phyloP scores from a whole-genome alignment of 2,888 invertebrate genomes.

The Heliconius ethilla region DNA sequence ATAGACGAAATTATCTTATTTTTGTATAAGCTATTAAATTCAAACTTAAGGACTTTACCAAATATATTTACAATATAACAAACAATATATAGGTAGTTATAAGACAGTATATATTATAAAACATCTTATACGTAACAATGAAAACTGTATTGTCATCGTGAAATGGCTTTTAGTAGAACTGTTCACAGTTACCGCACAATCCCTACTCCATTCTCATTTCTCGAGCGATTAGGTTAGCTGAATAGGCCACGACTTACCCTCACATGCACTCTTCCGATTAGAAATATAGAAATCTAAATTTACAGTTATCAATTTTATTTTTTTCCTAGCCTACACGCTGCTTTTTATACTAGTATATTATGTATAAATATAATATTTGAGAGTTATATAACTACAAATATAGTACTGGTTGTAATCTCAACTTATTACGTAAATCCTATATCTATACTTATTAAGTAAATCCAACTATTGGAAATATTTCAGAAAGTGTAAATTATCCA shows the following conservation, averaged over 20 bases:
- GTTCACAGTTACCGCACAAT: constrained; percentile 26
- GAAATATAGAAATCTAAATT: background rate
- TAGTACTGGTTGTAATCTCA: background rate
- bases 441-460: constrained; percentile 34
- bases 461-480: constrained; percentile 43
- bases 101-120: background rate
- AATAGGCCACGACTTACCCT: constrained; percentile 40
- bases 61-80: background rate
- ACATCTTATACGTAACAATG: constrained; percentile 1
- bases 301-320: background rate
- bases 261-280: constrained; percentile 21
- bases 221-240: constrained; percentile 46
- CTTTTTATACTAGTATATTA: background rate
- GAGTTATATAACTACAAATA: background rate
- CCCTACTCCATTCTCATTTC: constrained; percentile 44
- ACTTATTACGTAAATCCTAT: too few relatives aligned
- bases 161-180: constrained; percentile 22
- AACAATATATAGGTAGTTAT: background rate
- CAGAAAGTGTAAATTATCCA: constrained; percentile 55
- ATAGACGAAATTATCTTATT: too few relatives aligned
- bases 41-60: background rate
- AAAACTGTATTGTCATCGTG: constrained; percentile 14
- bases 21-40: too few relatives aligned
- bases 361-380: background rate
- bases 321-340: background rate